Base-by-base conservation (phyloP, 1,140 invertebrate species). In the Pygmarrhopalites habei region DNA sequence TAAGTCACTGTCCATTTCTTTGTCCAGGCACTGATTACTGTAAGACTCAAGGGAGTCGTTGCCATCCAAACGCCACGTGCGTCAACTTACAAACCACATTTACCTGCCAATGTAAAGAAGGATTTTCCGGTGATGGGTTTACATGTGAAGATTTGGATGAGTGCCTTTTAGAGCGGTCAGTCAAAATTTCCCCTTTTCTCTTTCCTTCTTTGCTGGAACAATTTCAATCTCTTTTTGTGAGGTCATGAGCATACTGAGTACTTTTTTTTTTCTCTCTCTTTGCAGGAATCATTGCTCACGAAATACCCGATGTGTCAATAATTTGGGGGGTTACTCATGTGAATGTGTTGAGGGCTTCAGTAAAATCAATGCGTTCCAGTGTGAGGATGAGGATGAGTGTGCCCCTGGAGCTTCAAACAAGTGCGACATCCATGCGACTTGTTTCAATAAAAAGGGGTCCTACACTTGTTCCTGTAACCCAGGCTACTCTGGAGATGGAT, bases 401-500 rank as follows among this genome's bases (percentile, higher is more conserved):
- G 76, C 77, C 60, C 81, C 79, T 5, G 82, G 82, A 25, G 79
- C 80, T 56, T 67, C 72, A 41, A 85, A 89, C 75, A 75, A 79
- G 57, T 94, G 91, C 75, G 82, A 91, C 75, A 73, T 79, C 57
- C 82, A 90, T 74, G 89, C 92, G 4, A 81, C 82, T 35, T 95
- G 92, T 77, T 80, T 84, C 62, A 95, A 95, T 78, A 88, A 89
- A 30, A 82, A 83, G 61, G 92, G 92, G 43, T 87, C 86, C 63
- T 94, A 90, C 77, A 82, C 82, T 52, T 96, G 92, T 75, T 77
- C 82, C 10, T 96, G 92, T 78, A 79, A 82, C 26, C 77, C 82
- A 12, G 92, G 92, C 5, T 95, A 89, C 77, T 77, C 79, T 29
- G 91, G 92, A 47, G 85, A 94, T 75, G 92, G 92, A 58, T 84